Conservation (phyloP, 2,888 invertebrate genomes). For the Chromoteleia sp. region DNA sequence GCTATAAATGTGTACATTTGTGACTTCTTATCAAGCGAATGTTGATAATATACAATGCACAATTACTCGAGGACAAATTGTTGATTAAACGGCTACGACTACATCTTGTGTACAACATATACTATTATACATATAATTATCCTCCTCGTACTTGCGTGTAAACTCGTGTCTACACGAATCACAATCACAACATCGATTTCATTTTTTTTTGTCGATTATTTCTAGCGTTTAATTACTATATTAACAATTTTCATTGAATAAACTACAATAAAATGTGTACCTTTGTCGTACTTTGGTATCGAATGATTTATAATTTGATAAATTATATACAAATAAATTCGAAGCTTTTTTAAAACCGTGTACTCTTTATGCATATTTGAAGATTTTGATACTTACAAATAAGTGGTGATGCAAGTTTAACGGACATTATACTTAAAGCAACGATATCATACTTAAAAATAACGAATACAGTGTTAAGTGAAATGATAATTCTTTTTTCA, state of each 20-base stretch:
- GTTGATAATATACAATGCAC: slow-evolving; percentile 39
- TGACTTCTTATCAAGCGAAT: slow-evolving; percentile 46
- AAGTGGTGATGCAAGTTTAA: slow-evolving; percentile 7
- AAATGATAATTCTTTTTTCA: too few species aligned
- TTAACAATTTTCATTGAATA: slow-evolving; percentile 15
- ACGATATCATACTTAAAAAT: too few species aligned
- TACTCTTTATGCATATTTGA: slow-evolving; percentile 23
- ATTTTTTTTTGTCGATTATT: slow-evolving; percentile 15
- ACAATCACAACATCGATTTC: slow-evolving; percentile 26
- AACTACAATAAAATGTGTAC: slow-evolving; percentile 35
- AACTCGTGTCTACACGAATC: slow-evolving; percentile 26
- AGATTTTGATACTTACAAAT: slow-evolving; percentile 2
- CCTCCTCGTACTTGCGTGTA: slow-evolving; percentile 34
- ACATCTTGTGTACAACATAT: slow-evolving; percentile 31
- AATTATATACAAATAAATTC: slow-evolving; percentile 47
- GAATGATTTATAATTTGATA: slow-evolving; percentile 38
- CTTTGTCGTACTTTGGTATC: slow-evolving; percentile 35
- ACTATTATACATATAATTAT: slow-evolving; percentile 41
- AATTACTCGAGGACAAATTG: slow-evolving; percentile 45
- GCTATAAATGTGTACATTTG: slow-evolving; percentile 49
- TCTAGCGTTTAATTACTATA: slow-evolving; percentile 27
- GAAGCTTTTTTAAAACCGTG: slow-evolving; percentile 40
- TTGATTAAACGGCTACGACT: slow-evolving; percentile 37
- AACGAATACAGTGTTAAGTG: too few species aligned
- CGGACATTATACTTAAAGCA: too few species aligned